Conservation (phyloP, 2,888 invertebrate genomes). For the Salticus scenicus region DNA sequence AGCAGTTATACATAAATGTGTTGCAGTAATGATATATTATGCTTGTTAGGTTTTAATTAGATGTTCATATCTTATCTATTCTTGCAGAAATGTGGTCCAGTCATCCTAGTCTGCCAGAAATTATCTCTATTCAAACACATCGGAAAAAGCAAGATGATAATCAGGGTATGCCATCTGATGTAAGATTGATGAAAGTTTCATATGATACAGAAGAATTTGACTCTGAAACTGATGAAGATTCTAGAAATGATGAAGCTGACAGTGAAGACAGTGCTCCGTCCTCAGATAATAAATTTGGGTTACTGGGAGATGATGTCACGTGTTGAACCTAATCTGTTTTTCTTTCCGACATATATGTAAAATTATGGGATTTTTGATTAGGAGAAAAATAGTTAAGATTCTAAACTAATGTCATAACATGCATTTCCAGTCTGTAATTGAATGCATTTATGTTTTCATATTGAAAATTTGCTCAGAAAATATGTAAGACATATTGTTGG, state of each 20-base stretch:
- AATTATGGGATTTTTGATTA: no score
- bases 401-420: background rate
- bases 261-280: constrained; percentile 60
- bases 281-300: constrained; percentile 48
- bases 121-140: constrained; percentile 36
- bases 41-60: no score
- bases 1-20: no score
- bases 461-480: background rate
- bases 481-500: background rate
- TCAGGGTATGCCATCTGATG: constrained; percentile 11
- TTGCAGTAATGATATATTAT: no score
- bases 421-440: background rate
- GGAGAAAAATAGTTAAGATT: background rate
- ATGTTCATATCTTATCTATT: background rate
- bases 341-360: background rate
- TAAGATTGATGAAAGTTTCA: constrained; percentile 20
- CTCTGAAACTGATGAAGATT: constrained; percentile 51
- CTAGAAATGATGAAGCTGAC: constrained; percentile 59
- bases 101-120: constrained; percentile 41
- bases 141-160: constrained; percentile 25
- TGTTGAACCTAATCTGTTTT: constrained; percentile 38
- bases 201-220: constrained; percentile 57
- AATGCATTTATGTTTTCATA: background rate
- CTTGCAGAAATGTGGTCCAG: constrained; percentile 38
- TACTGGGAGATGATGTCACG: constrained; percentile 44